Evolutionary conservation across 1,140 invertebrate genomes (phyloP), one percentile per base, ranked within the genome.

Genomic region (Solenopsis fugax): DNA sequence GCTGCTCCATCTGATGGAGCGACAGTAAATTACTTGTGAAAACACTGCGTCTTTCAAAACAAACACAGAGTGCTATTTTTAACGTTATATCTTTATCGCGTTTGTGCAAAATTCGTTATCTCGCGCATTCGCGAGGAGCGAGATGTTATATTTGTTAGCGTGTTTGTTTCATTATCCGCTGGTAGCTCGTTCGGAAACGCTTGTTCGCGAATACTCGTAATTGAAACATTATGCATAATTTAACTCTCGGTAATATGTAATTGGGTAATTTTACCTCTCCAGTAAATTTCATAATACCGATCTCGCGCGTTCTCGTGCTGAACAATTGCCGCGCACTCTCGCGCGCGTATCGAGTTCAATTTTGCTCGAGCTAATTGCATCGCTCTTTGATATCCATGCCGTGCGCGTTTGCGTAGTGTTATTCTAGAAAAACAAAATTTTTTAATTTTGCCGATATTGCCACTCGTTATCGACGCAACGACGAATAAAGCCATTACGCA

Each of bases 231-330:
- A 29, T 71, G 9, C 48, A n/a, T 54, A 50, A 82, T 73, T 60
- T 69, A 60, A 37, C 18, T 48, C 21, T 48, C 37, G n/a, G 58
- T 58, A 58, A 34, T 13, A 16, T 7, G 13, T 21, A 69, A 48
- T 82, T 73, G 80, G 52, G 58, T 82, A 60, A 82, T 73, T 82
- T n/a, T 6, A 52, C 10, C 45, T 24, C 16, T 45, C 24, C 7
- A 12, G 6, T 58, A 75, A 73, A 45, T 81, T 80, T 71, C 34
- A 50, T 34, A 56, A 60, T n/a, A 34, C 7, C 78, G 4, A 16
- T 60, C 12, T 60, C 7, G 24, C 21, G 21, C 41, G 16, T 72
- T 45, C 58, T 10, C 52, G 7, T n/a, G n/a, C 18, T 41, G 45
- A n/a, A 37, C 56, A 58, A 82, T 82, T 48, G 60, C 34, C 16